Base-by-base conservation (phyloP, 2,888 invertebrate species). In the Drosophila macrospina region DNA sequence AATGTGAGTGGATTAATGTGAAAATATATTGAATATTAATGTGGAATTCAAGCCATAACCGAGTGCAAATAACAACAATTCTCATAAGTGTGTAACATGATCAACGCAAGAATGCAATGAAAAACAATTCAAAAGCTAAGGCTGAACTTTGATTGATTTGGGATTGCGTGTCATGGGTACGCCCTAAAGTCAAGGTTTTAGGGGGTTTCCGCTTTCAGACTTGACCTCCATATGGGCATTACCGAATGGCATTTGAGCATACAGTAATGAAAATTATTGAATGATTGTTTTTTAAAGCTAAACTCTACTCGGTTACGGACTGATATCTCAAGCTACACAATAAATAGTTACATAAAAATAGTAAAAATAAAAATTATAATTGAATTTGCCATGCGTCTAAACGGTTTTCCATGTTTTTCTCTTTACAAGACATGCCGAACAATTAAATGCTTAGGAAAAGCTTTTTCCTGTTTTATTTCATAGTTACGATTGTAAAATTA, bases 151-250 rank as follows among this genome's bases (percentile, higher is more conserved):
- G 77, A 83, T 80, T 80, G 83, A 74, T 76, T 57, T 70, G 50
- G 41, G 64, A 70, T 60, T 57, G 44, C 50, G 63, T 59, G 54
- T 15, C 45, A 47, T 61, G 41, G 65, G 47, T 54, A 68, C 72
- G 62, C 82, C 69, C 84, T 78, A 75, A 78, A 75, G 81, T 75
- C 81, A 84, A 81, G 81, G 81, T 68, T 62, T 64, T 39, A 11
- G 56, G 42, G 44, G 39, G 34, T 71, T 64, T 66, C 42, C 26
- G 16, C 41, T 61, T 52, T 47, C 68, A 20, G 48, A 57, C 48
- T 65, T 71, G 78, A 72, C 81, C 79, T 72, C 67, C 42, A 66
- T 66, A 59, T 48, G 39, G 16, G 60, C 48, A 59, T 67, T 47
- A 55, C 24, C 11, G 16, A 13, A 28, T 37, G 15, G 16, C 36